Conservation (phyloP, 1,140 invertebrate genomes). For the Trichogramma pretiosum region DNA sequence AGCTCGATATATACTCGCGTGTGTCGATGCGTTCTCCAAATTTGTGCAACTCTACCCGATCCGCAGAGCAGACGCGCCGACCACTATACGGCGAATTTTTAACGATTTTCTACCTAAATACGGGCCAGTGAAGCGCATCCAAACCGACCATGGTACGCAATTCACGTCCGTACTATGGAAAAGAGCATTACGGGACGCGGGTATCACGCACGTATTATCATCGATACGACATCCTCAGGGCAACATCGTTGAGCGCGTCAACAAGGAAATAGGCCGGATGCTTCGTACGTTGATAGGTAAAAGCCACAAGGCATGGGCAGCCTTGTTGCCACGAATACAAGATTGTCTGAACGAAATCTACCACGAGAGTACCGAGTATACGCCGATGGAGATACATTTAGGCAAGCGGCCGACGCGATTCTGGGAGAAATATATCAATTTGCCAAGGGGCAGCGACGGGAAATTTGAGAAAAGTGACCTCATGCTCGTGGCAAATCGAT, state of each 20-base stretch:
- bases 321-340: neutral
- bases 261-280: constrained; percentile 24
- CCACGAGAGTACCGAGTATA: neutral
- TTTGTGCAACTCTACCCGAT: neutral
- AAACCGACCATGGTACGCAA: constrained; percentile 35
- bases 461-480: too few species aligned
- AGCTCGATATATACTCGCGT: neutral
- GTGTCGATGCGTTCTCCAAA: neutral
- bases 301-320: constrained; percentile 3
- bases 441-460: too few species aligned
- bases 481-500: too few species aligned
- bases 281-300: constrained; percentile 11
- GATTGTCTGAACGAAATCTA: neutral
- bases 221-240: constrained; percentile 30
- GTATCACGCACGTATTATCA: constrained; percentile 3
- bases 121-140: constrained; percentile 28
- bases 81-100: neutral
- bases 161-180: constrained; percentile 22
- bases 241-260: constrained; percentile 32
- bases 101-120: constrained; percentile 1
- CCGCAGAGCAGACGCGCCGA: neutral
- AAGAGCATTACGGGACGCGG: neutral
- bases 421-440: too few species aligned
- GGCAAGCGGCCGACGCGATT: too few species aligned
- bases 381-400: too few species aligned